Evolutionary conservation across 2,888 invertebrate species (phyloP).

Genomic region (Barypeithes pellucidus): DNA sequence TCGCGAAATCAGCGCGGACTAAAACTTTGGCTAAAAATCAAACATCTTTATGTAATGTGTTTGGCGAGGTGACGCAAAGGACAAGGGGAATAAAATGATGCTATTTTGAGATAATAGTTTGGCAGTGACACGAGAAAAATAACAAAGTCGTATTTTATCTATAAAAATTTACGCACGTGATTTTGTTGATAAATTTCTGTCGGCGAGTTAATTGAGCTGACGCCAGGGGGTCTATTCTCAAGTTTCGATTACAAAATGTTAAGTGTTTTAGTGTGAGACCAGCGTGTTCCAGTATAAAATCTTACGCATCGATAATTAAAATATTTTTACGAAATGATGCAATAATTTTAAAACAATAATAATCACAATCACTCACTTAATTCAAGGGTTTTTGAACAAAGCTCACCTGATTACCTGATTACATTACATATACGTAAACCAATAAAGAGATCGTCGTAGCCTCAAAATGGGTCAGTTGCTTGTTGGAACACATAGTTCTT

Average conservation of each 20-base stretch:
- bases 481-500: too few species aligned
- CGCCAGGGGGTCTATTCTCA: constrained; percentile 12
- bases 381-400: too few species aligned
- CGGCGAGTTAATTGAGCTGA: not conserved
- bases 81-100: constrained; percentile 29
- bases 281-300: too few species aligned
- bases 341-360: too few species aligned
- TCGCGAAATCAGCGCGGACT: constrained; percentile 33
- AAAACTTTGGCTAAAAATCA: constrained; percentile 37
- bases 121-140: constrained; percentile 30
- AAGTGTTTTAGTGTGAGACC: too few species aligned
- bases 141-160: constrained; percentile 44
- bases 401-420: too few species aligned
- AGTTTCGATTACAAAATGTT: not conserved
- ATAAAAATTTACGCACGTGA: constrained; percentile 34
- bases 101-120: constrained; percentile 46
- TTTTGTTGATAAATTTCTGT: constrained; percentile 40
- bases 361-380: too few species aligned
- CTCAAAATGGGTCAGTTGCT: too few species aligned
- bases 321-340: too few species aligned
- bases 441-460: too few species aligned
- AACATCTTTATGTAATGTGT: constrained; percentile 39
- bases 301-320: too few species aligned
- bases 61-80: constrained; percentile 33
- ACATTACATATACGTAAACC: too few species aligned